Base-by-base conservation (phyloP, 2,797 vertebrate genomes). In the Kryptolebias ocellatus region DNA sequence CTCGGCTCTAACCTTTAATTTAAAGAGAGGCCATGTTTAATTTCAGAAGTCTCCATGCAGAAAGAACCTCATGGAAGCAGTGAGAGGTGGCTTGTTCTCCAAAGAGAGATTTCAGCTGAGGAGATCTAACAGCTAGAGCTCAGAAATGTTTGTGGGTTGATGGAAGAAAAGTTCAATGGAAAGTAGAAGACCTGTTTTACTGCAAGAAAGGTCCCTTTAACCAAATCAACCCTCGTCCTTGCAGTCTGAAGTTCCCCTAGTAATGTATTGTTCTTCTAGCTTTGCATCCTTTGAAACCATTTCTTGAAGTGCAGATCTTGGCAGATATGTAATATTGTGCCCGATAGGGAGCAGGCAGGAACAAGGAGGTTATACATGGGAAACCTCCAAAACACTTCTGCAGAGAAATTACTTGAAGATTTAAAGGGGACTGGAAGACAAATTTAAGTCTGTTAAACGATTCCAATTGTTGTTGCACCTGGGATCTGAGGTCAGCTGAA, bases 161-260 rank as follows among this genome's bases (percentile, higher is more conserved):
- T 89, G 91, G 90, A 86, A 89, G 87, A 89, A 87, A 24, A 69
- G 62, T 72, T 90, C 79, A 52, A 64, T 6, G 42, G 49, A 74
- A 20, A 72, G 42, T 34, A 76, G 64, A 67, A 69, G 73, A 65
- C 74, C 67, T 20, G 15, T 57, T 53, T 66, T 56, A 51, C 56
- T 58, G 2, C 64, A 80, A 45, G 67, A 58, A 69, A 60, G 56
- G 51, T 53, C 16, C 54, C 31, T 39, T 67, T 74, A 34, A 53
- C 67, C 20, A 72, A 59, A 27, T 37, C 27, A 57, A 10, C 24
- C 24, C 5, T 54, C 51, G 18, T 71, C 68, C 15, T 14, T n/a
- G 5, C 11, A 14, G 53, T 14, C 42, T 42, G 12, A 68, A 63
- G 5, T 66, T 15, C 12, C 11, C 34, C 17, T 70, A 66, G 59